phyloP scores from a whole-genome alignment of 2,797 vertebrate species.

The Valencia hispanica region DNA sequence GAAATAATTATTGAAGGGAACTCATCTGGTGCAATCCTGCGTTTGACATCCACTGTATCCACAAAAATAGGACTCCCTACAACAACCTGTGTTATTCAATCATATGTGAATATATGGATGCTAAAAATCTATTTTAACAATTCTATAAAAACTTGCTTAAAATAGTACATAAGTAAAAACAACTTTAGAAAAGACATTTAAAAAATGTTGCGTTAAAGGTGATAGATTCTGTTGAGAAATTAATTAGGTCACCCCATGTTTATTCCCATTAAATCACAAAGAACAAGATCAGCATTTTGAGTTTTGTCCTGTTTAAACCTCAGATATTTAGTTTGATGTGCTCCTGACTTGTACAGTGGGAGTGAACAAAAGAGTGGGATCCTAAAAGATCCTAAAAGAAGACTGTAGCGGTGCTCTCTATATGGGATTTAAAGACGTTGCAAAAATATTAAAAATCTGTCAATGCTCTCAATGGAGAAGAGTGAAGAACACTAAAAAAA shows the following conservation, averaged over 20 bases:
- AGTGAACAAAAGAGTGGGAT: neutral
- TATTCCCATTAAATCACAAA: neutral
- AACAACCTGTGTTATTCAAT: neutral
- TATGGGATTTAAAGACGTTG: neutral
- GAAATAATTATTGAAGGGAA: neutral
- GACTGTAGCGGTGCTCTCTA: neutral
- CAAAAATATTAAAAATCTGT: neutral
- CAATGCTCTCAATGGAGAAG: neutral
- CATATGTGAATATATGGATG: neutral
- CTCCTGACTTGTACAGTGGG: neutral
- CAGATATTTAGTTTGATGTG: neutral
- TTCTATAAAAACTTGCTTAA: neutral
- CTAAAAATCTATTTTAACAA: neutral
- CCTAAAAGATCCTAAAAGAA: neutral
- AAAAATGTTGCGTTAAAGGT: too few relatives aligned
- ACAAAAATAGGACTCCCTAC: neutral
- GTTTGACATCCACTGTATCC: neutral
- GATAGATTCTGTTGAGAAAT: neutral
- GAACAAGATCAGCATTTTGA: neutral
- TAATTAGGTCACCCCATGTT: neutral
- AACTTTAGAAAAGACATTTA: neutral
- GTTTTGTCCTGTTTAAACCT: neutral
- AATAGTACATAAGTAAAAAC: neutral
- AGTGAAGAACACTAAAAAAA: neutral
- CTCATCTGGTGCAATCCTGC: neutral